Percentiles rank a stretch among this genome's conserved stretches.
Evolutionary conservation across 1,140 invertebrate genomes (phyloP).

Genomic region (Philotrypesis tridentata): DNA sequence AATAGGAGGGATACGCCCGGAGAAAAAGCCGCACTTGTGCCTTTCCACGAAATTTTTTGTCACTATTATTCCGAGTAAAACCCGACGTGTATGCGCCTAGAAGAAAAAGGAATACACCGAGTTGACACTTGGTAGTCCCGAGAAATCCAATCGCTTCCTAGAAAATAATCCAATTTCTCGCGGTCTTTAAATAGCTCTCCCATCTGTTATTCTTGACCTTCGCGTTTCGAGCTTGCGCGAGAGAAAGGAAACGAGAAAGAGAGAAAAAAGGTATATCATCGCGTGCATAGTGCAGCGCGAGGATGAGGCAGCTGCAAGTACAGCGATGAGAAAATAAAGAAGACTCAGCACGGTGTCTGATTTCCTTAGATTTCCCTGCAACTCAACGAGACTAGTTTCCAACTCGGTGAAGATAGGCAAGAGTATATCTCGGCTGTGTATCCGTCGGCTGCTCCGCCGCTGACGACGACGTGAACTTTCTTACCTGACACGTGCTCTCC

Average conservation of each 20-base stretch:
- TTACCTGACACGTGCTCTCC: background rate
- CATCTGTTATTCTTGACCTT: conserved; percentile 10
- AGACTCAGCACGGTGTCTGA: background rate
- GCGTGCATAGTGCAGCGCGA: no score
- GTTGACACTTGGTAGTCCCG: background rate
- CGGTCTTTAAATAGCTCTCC: background rate
- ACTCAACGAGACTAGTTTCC: background rate
- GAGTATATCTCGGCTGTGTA: background rate
- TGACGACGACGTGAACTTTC: conserved; percentile 20
- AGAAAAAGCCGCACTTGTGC: background rate
- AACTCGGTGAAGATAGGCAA: background rate
- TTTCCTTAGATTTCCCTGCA: background rate
- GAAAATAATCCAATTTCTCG: background rate
- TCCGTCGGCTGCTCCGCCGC: background rate
- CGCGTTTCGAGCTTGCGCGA: background rate
- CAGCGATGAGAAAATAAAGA: background rate
- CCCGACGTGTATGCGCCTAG: background rate
- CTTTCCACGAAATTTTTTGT: background rate
- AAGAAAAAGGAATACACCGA: background rate
- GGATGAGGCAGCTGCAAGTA: background rate
- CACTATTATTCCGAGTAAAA: background rate
- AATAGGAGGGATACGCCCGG: background rate
- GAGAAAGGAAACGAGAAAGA: background rate
- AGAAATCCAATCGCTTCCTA: background rate
- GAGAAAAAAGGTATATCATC: background rate